Evolutionary conservation across 2,888 invertebrate genomes (phyloP).

Genomic region (Eristalinus aeneus): DNA sequence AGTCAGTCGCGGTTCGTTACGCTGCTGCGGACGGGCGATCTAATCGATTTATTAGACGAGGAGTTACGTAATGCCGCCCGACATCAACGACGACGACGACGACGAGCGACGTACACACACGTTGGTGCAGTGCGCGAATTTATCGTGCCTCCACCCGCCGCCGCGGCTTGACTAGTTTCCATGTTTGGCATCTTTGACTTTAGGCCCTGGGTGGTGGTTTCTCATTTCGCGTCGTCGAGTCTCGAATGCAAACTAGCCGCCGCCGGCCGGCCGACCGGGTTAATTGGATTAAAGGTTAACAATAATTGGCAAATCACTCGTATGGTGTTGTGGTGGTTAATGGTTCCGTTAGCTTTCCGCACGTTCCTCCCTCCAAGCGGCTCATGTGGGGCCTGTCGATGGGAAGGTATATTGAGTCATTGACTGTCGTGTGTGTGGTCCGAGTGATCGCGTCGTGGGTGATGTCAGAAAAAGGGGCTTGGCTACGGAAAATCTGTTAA

Average conservation of each 20-base stretch:
- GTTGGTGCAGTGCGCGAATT: background rate
- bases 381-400: background rate
- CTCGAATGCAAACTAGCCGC: conserved; percentile 33
- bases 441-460: background rate
- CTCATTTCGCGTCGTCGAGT: background rate
- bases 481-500: background rate
- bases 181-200: background rate
- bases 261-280: background rate
- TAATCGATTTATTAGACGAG: conserved; percentile 63
- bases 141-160: background rate
- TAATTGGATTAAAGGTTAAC: conserved; percentile 66
- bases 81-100: background rate
- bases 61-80: conserved; percentile 37
- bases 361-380: background rate
- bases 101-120: conserved; percentile 20
- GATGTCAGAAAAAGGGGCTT: background rate
- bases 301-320: conserved; percentile 54
- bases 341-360: background rate
- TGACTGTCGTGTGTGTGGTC: background rate
- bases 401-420: background rate
- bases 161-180: background rate
- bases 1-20: conserved; percentile 65
- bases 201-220: background rate
- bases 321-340: conserved; percentile 10
- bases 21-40: conserved; percentile 18